A percentile compares a stretch with the other conserved stretches of the same genome.
These are phyloP conservation scores for Coregonus suidteri DNA, from an alignment of 2,797 vertebrate species.

Conservation along the genomic window DNA sequence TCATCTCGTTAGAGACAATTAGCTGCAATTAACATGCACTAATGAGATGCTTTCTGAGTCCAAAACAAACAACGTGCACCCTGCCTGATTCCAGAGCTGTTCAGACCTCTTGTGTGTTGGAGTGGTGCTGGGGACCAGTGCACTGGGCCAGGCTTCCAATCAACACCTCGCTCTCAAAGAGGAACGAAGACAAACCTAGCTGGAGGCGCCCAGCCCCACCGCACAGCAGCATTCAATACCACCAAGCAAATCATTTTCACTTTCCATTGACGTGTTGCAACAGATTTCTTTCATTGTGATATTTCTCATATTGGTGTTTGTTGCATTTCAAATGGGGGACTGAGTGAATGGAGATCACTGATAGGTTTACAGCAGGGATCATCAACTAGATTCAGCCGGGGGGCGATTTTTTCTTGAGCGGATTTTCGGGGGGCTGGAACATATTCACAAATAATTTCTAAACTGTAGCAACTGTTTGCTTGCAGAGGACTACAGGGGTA, in stretches of 20 bases:
- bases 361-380: too few species aligned
- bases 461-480: too few species aligned
- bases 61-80: conserved; percentile 91
- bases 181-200: conserved; percentile 47
- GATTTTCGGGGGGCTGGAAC: too few species aligned
- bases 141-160: conserved; percentile 54
- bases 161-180: conserved; percentile 58
- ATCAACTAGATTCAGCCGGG: too few species aligned
- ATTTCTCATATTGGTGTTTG: neutral
- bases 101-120: conserved; percentile 67
- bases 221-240: conserved; percentile 28
- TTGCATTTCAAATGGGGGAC: neutral
- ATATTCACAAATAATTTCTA: too few species aligned
- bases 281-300: neutral
- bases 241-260: conserved; percentile 25
- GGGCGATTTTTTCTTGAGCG: too few species aligned
- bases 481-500: too few species aligned
- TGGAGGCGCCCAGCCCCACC: conserved; percentile 46
- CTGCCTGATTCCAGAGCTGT: conserved; percentile 73
- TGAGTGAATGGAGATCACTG: neutral
- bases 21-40: conserved; percentile 99
- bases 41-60: conserved; percentile 92
- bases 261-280: conserved; percentile 16
- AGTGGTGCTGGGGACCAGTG: conserved; percentile 49
- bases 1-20: conserved; percentile 99